Percentiles rank a stretch among this genome's conserved stretches.
Evolutionary conservation across 2,113 vertebrate genomes (phyloP).

Genomic region (Isichthys henryi): DNA sequence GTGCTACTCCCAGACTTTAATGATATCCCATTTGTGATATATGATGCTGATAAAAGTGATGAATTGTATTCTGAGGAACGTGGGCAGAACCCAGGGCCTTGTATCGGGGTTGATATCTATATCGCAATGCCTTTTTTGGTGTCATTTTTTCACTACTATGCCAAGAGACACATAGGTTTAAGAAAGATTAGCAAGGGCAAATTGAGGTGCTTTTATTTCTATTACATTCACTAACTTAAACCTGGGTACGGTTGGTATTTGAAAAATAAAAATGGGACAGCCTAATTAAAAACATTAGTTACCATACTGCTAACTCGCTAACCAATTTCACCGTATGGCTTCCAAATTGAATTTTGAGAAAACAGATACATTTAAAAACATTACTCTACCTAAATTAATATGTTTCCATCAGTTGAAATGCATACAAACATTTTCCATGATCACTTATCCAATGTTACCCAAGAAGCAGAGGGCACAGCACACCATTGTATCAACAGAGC

Average conservation of each 20-base stretch:
- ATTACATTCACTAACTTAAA: neutral
- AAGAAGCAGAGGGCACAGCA: neutral
- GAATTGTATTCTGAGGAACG: neutral
- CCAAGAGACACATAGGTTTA: neutral
- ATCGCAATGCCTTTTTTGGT: neutral
- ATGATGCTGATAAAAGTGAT: neutral
- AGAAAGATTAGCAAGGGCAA: neutral
- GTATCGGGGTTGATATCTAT: neutral
- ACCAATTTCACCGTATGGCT: neutral
- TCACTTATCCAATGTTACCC: neutral
- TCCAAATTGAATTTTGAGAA: neutral
- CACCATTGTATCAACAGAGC: neutral
- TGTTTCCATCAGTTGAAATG: too few species aligned
- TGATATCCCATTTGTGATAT: neutral
- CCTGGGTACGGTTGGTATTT: neutral
- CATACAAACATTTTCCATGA: neutral
- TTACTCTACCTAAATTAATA: too few species aligned
- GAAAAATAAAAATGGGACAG: neutral
- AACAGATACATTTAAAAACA: neutral
- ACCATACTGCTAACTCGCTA: neutral
- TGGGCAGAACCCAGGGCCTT: neutral
- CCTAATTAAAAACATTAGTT: neutral
- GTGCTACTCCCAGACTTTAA: neutral
- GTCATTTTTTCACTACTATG: neutral
- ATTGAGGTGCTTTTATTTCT: neutral